Evolutionary conservation across 2,113 vertebrate genomes (phyloP).

Genomic region (Saccopteryx leptura): DNA sequence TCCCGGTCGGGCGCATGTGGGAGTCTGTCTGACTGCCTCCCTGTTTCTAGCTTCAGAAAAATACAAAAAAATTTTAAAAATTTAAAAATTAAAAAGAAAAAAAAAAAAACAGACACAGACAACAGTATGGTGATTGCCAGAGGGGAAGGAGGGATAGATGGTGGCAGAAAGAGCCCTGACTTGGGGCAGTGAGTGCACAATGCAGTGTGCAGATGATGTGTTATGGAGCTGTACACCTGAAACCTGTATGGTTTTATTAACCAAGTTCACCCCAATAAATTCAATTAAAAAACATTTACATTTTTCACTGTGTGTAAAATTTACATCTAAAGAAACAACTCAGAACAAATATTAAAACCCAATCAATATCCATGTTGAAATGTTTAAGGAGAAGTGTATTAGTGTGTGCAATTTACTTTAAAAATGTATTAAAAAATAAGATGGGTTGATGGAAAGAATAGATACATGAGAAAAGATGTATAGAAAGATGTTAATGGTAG

Average conservation of each 20-base stretch:
- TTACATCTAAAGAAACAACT: conserved; percentile 27
- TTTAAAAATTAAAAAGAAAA: too few relatives aligned
- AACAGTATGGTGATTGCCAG: not conserved
- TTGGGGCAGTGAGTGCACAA: not conserved
- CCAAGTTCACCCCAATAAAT: not conserved
- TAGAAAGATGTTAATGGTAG: not conserved
- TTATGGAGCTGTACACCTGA: not conserved
- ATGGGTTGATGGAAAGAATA: not conserved
- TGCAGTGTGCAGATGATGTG: not conserved
- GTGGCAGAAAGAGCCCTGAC: not conserved
- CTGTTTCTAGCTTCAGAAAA: too few relatives aligned
- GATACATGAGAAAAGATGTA: not conserved
- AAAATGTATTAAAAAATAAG: conserved; percentile 5
- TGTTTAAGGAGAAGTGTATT: not conserved
- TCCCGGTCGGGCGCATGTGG: too few relatives aligned
- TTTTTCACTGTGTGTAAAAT: not conserved
- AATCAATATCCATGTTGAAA: not conserved
- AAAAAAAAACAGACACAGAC: not conserved
- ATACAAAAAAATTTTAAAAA: too few relatives aligned
- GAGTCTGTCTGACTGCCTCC: too few relatives aligned
- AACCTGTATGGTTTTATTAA: not conserved
- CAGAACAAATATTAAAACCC: conserved; percentile 20
- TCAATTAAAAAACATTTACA: not conserved
- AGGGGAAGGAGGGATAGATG: not conserved
- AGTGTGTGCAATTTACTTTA: not conserved